Conservation (phyloP, 2,888 invertebrate species). For the Oligia fasciuncula region DNA sequence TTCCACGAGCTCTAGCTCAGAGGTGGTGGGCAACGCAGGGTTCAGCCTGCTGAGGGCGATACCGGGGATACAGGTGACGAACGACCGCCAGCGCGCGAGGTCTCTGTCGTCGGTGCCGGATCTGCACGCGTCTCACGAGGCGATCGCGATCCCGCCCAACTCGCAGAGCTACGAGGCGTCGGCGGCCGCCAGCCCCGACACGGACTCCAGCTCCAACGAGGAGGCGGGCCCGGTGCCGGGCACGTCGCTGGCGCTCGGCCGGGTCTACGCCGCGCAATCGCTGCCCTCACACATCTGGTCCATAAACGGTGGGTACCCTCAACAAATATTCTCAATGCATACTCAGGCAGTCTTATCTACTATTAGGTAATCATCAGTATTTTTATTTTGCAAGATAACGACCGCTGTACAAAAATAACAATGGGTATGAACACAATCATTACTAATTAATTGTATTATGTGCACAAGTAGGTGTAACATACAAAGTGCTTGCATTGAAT, state of each 20-base stretch:
- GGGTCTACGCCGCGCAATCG: conserved; percentile 96
- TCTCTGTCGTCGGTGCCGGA: conserved; percentile 96
- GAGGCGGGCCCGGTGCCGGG: conserved; percentile 88
- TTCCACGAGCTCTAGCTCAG: conserved; percentile 93
- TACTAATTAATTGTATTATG: conserved; percentile 17
- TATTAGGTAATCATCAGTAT: conserved; percentile 47
- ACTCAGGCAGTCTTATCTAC: conserved; percentile 28
- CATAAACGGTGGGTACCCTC: conserved; percentile 93
- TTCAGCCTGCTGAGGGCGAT: conserved; percentile 93
- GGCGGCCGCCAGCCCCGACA: conserved; percentile 92
- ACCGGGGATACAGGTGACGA: conserved; percentile 93
- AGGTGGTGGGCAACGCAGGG: conserved; percentile 90
- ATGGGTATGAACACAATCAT: conserved; percentile 1
- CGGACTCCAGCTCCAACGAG: conserved; percentile 92
- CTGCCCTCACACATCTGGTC: conserved; percentile 98
- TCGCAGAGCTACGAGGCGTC: conserved; percentile 91
- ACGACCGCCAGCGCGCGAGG: conserved; percentile 95
- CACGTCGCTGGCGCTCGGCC: conserved; percentile 91
- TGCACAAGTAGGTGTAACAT: conserved; percentile 11
- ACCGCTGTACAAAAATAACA: conserved; percentile 29
- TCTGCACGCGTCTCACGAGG: conserved; percentile 91
- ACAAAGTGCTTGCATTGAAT: conserved; percentile 11
- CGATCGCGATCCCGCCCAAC: conserved; percentile 91
- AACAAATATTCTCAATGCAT: conserved; percentile 3
- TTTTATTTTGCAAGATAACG: conserved; percentile 25